These are phyloP conservation scores for Geopemphigus sp. DNA, from an alignment of 1,140 invertebrate genomes.

Conservation along the genomic window DNA sequence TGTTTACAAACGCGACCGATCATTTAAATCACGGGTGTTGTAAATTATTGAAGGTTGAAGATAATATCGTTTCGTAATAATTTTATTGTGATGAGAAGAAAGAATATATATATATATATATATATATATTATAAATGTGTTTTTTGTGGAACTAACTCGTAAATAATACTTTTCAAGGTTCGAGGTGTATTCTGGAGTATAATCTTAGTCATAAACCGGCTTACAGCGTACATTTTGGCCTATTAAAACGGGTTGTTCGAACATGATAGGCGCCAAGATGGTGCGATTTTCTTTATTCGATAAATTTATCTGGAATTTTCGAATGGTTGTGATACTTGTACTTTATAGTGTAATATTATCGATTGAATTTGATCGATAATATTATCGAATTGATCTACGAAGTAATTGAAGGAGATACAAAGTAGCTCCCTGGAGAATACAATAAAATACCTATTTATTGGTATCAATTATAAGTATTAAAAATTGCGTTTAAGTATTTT, in stretches of 20 bases:
- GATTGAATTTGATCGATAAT: background rate
- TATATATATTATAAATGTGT: slow-evolving; percentile 18
- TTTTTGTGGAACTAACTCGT: slow-evolving; percentile 33
- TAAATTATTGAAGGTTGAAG: slow-evolving; percentile 31
- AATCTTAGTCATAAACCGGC: slow-evolving; percentile 31
- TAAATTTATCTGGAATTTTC: slow-evolving; percentile 37
- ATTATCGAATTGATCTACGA: slow-evolving; percentile 8
- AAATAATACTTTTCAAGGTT: slow-evolving; percentile 41
- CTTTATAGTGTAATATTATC: slow-evolving; percentile 9
- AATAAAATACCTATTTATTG: too few relatives aligned
- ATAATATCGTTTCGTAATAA: slow-evolving; percentile 31
- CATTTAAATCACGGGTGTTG: slow-evolving; percentile 17
- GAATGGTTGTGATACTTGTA: background rate
- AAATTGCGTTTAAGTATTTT: too few relatives aligned
- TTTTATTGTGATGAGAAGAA: slow-evolving; percentile 38
- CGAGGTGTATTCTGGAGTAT: slow-evolving; percentile 35
- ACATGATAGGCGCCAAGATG: slow-evolving; percentile 5
- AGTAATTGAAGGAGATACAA: background rate
- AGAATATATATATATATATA: too few relatives aligned
- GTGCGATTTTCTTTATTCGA: slow-evolving; percentile 16
- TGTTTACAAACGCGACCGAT: background rate
- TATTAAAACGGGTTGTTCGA: slow-evolving; percentile 41
- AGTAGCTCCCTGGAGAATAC: too few relatives aligned
- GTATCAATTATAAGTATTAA: too few relatives aligned
- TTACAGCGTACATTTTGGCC: background rate